Percentiles rank a stretch among this genome's conserved stretches.
phyloP scores from a whole-genome alignment of 2,113 vertebrate genomes.

The Hemibagrus wyckioides region DNA sequence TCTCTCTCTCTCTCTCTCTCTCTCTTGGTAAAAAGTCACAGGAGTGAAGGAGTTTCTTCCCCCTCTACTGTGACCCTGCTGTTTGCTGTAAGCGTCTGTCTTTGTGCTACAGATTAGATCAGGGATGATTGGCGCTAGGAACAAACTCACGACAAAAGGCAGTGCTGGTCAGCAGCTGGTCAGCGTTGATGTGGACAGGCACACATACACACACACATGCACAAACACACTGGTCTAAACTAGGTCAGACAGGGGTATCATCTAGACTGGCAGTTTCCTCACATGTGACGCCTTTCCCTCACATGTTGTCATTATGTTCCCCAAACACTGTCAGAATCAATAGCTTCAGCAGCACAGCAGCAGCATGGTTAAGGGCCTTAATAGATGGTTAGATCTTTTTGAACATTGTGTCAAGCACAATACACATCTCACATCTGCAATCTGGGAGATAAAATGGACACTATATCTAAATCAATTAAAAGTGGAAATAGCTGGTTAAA shows the following conservation, averaged over 20 bases:
- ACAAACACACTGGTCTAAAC: slow-evolving; percentile 36
- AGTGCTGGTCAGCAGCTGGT: slow-evolving; percentile 45
- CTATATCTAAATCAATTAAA: neutral
- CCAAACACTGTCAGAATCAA: slow-evolving; percentile 46
- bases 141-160: slow-evolving; percentile 41
- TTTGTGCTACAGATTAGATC: slow-evolving; percentile 49
- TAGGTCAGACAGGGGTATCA: slow-evolving; percentile 50
- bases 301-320: slow-evolving; percentile 40
- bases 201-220: slow-evolving; percentile 36
- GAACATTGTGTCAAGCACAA: neutral
- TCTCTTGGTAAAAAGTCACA: slow-evolving; percentile 8
- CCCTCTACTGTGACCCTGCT: slow-evolving; percentile 42
- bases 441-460: neutral
- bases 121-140: slow-evolving; percentile 35
- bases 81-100: slow-evolving; percentile 40
- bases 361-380: neutral
- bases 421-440: neutral
- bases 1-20: neutral
- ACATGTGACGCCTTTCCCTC: slow-evolving; percentile 42
- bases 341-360: slow-evolving; percentile 22
- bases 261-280: slow-evolving; percentile 42
- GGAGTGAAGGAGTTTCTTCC: slow-evolving; percentile 45
- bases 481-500: neutral
- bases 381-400: neutral
- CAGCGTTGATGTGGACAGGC: slow-evolving; percentile 36